Base-by-base conservation (phyloP, 2,113 vertebrate genomes). In the Cyprinus carpio region DNA sequence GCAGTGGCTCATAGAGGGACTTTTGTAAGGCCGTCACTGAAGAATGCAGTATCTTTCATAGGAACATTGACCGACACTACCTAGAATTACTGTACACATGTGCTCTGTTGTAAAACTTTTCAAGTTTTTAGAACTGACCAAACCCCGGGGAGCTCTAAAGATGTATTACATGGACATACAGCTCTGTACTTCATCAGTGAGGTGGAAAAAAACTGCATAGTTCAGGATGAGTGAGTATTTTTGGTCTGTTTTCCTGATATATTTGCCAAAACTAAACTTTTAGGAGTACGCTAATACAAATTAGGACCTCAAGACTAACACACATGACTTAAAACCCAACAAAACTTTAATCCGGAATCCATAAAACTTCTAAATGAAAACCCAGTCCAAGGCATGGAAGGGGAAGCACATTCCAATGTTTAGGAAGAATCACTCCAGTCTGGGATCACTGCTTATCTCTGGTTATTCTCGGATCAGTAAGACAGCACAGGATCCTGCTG, bases 401-500 rank as follows among this genome's bases (percentile, higher is more conserved):
- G 20, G 78, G 58, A 82, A 75, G 40, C 71, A 75, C 83, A 82
- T 84, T 84, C 60, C 60, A 87, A 43, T 82, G 78, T 67, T 85
- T 49, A 80, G 75, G 72, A 56, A 83, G 58, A 88, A 83, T 56
- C 80, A 54, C 37, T 83, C 58, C 69, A 71, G 87, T 83, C 54
- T 83, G 71, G 87, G 84, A 78, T 85, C 87, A 83, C 77, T 46
- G 75, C 75, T 69, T 78, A 51, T 85, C 60, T 69, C 27, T 37
- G 46, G 75, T 54, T 69, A 51, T 86, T 80, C 62, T 74, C 37
- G 20, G 67, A 71, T 72, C 46, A 83, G 81, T 83, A 83, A 83
- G 62, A 81, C 40, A 81, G 79, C 69, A 62, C 79, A 67, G 31
- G 37, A 86, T 86, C 85, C 87, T 76, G 77, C 82, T 72, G 77